Percentiles rank a stretch among this genome's conserved stretches.
Conservation (phyloP, 2,797 vertebrate species). For the Adelosebastes latens region DNA sequence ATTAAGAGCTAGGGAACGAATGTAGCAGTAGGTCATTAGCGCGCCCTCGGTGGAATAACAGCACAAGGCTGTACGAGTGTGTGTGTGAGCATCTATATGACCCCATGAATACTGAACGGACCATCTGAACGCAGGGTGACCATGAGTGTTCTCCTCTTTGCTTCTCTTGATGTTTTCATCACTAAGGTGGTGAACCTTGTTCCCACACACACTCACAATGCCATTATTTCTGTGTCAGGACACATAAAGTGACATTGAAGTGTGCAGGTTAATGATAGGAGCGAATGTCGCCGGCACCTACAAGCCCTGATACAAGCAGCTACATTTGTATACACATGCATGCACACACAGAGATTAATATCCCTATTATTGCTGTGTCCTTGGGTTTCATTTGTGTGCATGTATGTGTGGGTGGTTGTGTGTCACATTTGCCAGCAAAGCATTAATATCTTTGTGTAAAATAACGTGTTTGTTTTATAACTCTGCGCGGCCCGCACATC, state of each 20-base stretch:
- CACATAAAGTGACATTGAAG: constrained; percentile 34
- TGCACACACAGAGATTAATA: constrained; percentile 36
- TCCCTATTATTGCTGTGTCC: constrained; percentile 7
- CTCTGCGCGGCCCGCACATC: background rate
- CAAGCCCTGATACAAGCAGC: constrained; percentile 31
- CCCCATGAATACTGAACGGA: constrained; percentile 65
- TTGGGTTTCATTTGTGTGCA: constrained; percentile 15
- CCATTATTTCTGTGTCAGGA: constrained; percentile 12
- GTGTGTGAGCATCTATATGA: constrained; percentile 44
- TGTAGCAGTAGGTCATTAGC: constrained; percentile 38
- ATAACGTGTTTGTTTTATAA: constrained; percentile 22
- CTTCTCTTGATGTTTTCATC: constrained; percentile 53
- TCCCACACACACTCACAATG: background rate
- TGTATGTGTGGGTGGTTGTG: background rate
- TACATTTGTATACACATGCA: constrained; percentile 19
- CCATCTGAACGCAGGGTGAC: constrained; percentile 30
- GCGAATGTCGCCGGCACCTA: constrained; percentile 24
- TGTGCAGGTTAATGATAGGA: constrained; percentile 41
- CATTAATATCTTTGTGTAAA: background rate
- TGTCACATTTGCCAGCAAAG: background rate
- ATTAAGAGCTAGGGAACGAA: constrained; percentile 39
- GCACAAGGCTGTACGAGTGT: constrained; percentile 33
- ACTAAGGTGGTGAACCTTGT: constrained; percentile 17
- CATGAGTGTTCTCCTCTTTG: constrained; percentile 29
- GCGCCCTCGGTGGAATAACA: constrained; percentile 29